Base-by-base conservation (phyloP, 2,113 vertebrate genomes). In the Turnix velox region DNA sequence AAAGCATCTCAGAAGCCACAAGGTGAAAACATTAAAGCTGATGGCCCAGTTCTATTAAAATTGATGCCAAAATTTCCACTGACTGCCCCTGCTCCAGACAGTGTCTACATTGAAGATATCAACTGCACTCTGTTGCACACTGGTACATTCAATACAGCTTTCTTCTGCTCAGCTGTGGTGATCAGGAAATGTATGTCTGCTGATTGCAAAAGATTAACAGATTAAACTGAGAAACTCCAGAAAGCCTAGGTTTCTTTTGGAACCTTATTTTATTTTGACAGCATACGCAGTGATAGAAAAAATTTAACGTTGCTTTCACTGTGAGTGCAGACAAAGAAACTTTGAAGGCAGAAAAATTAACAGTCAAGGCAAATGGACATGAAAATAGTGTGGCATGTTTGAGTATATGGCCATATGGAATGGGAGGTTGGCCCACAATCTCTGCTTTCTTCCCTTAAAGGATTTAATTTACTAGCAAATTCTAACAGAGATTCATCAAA, bases 371-470 rank as follows among this genome's bases (percentile, higher is more conserved):
- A 51, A 84, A 77, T 3, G 0, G 3, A 89, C 14, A 14, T 72
- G 35, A 46, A 80, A 84, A 22, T 33, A 39, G 35, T 58, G 23
- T 35, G 14, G 9, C n/a, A 31, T 1, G 24, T 75, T 73, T 6
- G 42, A 57, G 10, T 0, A 1, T 7, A 2, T 14, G 33, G 25
- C 30, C 14, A 11, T 28, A 28, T 1, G 8, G 61, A 28, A 33
- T 43, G 31, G 25, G 7, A 87, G 37, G 14, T 42, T 25, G 46
- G 48, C 37, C 25, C 28, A 35, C 28, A 15, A 2, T 14, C 24
- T 19, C 46, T 37, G 23, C 33, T 31, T 63, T 58, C 33, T 65
- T 77, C 23, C 25, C 7, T 37, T 49, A 35, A 57, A 66, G 31
- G 14, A 37, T 80, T 87, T 63, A 52, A 19, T 63, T 48, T 63